These are phyloP conservation scores for Chaetophractus vellerosus DNA, from an alignment of 2,797 vertebrate genomes.

Conservation along the genomic window DNA sequence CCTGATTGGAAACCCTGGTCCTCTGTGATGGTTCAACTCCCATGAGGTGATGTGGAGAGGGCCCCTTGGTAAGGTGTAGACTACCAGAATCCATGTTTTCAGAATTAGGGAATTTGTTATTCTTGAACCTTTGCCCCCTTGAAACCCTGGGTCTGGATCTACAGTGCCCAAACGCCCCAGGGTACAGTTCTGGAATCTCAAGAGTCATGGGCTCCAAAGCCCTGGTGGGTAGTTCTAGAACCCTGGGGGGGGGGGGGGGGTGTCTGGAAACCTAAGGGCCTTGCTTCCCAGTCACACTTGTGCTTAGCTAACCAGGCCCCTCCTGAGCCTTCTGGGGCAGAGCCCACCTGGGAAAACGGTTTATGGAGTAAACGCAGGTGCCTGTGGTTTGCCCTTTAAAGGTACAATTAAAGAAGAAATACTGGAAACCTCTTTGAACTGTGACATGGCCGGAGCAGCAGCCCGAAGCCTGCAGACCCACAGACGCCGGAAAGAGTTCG, in stretches of 20 bases:
- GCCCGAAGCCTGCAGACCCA: too few relatives aligned
- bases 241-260: not conserved
- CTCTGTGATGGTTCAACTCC: not conserved
- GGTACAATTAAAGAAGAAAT: conserved; percentile 78
- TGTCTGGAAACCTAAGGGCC: not conserved
- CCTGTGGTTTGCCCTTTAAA: conserved; percentile 28
- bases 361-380: not conserved
- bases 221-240: not conserved
- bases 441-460: not conserved
- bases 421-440: conserved; percentile 67
- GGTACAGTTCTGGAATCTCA: not conserved
- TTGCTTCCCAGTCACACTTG: too few relatives aligned
- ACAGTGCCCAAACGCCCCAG: not conserved
- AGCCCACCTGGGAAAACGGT: not conserved
- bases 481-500: too few relatives aligned
- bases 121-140: not conserved
- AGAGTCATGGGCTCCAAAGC: not conserved
- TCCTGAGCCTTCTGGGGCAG: not conserved
- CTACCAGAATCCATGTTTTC: not conserved
- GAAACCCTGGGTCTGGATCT: not conserved
- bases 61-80: not conserved
- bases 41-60: rapidly evolving
- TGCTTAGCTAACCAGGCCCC: not conserved
- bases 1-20: not conserved
- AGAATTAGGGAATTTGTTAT: not conserved